Percentiles rank a stretch among this genome's conserved stretches.
These are phyloP conservation scores for Tympanuchus pallidicinctus DNA, from an alignment of 2,113 vertebrate genomes.

Conservation along the genomic window DNA sequence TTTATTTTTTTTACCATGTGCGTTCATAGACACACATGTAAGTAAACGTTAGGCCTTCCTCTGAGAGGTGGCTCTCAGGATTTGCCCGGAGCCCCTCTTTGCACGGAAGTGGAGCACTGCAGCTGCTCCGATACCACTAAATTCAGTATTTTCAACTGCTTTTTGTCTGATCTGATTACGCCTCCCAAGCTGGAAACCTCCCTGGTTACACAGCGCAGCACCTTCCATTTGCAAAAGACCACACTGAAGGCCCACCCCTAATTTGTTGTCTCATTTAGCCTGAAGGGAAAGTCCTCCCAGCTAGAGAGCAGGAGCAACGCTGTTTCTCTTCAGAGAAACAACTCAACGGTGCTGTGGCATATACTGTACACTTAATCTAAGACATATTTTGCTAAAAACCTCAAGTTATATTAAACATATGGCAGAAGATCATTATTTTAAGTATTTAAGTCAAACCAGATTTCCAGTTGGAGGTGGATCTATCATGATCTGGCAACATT, in stretches of 20 bases:
- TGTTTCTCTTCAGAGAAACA: slow-evolving; percentile 62
- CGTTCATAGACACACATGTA: fast-evolving
- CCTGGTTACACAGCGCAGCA: slow-evolving; percentile 34
- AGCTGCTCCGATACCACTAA: not conserved
- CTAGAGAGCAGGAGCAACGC: slow-evolving; percentile 25
- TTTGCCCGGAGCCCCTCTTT: not conserved
- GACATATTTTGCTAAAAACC: slow-evolving; percentile 77
- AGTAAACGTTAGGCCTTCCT: not conserved
- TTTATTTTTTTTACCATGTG: not conserved
- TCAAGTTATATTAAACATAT: slow-evolving; percentile 80
- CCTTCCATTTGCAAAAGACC: slow-evolving; percentile 75
- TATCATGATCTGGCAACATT: slow-evolving; percentile 64
- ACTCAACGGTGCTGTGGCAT: slow-evolving; percentile 53
- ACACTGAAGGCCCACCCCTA: slow-evolving; percentile 80
- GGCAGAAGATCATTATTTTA: slow-evolving; percentile 77
- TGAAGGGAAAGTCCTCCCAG: slow-evolving; percentile 53
- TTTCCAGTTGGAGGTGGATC: slow-evolving; percentile 76
- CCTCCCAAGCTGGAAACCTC: slow-evolving; percentile 67
- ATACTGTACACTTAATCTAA: slow-evolving; percentile 75
- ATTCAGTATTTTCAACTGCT: slow-evolving; percentile 46
- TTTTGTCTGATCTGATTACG: slow-evolving; percentile 65
- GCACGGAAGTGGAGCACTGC: not conserved
- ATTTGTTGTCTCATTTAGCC: slow-evolving; percentile 68
- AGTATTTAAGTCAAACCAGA: slow-evolving; percentile 77
- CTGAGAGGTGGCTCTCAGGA: not conserved